These are phyloP conservation scores for Phyllostomus discolor DNA, from an alignment of 2,113 vertebrate species.

Conservation along the genomic window DNA sequence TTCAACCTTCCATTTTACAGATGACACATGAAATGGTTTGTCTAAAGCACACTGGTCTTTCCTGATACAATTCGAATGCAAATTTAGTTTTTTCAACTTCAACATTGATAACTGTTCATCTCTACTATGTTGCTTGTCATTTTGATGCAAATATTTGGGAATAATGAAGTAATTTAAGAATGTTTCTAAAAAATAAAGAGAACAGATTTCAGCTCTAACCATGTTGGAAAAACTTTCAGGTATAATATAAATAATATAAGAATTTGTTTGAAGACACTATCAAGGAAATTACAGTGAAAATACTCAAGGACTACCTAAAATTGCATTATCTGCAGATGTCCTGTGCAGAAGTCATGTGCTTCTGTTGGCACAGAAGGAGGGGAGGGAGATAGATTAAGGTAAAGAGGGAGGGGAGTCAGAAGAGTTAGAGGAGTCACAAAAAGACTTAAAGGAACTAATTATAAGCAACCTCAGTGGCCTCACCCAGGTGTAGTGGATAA, in stretches of 20 bases:
- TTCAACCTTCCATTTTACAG: background rate
- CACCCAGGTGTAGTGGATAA: no score
- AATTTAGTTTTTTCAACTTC: background rate
- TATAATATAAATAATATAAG: background rate
- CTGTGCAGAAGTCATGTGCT: background rate
- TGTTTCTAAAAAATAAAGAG: background rate
- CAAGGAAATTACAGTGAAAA: background rate
- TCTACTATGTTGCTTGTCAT: background rate
- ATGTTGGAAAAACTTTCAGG: background rate
- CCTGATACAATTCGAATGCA: background rate
- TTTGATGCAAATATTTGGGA: background rate
- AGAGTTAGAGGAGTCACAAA: background rate
- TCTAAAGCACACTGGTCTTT: background rate
- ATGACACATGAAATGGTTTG: background rate
- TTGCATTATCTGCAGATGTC: background rate
- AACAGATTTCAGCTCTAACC: background rate
- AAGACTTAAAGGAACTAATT: background rate
- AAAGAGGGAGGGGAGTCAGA: background rate
- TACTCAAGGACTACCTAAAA: background rate
- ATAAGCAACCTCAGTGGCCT: background rate
- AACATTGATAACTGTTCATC: background rate
- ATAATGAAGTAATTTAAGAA: background rate
- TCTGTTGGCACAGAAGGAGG: background rate
- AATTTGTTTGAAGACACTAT: background rate
- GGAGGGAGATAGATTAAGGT: background rate